Conservation (phyloP, 1,140 invertebrate genomes). For the Leptopilina boulardi region DNA sequence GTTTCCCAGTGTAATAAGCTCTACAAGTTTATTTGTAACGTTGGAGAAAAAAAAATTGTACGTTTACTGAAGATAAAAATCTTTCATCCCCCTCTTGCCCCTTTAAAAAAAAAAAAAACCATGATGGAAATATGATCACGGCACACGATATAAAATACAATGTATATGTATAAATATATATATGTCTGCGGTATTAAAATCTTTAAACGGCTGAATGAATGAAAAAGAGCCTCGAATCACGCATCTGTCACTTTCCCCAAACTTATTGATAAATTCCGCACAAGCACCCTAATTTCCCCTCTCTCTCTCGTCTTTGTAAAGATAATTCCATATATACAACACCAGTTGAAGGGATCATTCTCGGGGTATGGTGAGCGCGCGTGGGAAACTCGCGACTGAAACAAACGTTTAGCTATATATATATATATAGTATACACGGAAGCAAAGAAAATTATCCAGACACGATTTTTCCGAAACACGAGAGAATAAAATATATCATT, state of each 20-base stretch:
- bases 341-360: slow-evolving; percentile 18
- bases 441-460: neutral
- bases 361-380: neutral
- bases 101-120: neutral
- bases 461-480: slow-evolving; percentile 2
- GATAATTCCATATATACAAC: slow-evolving; percentile 22
- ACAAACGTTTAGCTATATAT: slow-evolving; percentile 22
- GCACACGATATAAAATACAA: too few species aligned
- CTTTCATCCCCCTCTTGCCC: too few species aligned
- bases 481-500: neutral
- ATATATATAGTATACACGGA: neutral
- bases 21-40: too few species aligned
- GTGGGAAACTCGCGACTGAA: slow-evolving; percentile 18
- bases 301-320: neutral
- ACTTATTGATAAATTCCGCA: slow-evolving; percentile 44
- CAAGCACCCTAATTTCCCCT: slow-evolving; percentile 28
- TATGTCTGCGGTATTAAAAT: neutral
- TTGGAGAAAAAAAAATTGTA: too few species aligned
- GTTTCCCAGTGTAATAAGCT: too few species aligned
- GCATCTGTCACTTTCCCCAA: slow-evolving; percentile 45
- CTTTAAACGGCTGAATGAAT: neutral
- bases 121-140: neutral
- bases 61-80: too few species aligned
- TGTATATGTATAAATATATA: too few species aligned
- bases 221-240: slow-evolving; percentile 13